Evolutionary conservation across 2,888 invertebrate species (phyloP).

Genomic region (Dastarcus helophoroides): DNA sequence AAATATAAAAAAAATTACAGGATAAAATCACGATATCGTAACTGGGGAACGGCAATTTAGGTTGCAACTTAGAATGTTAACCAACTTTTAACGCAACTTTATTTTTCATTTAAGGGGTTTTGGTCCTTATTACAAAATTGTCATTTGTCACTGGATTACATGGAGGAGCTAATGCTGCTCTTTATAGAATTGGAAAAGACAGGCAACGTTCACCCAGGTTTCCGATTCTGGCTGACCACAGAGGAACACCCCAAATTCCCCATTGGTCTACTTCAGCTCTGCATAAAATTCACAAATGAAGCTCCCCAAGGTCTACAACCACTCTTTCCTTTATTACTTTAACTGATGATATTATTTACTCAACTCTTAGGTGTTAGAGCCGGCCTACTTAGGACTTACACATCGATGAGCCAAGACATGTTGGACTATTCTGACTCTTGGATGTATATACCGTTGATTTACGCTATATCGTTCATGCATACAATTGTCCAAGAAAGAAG

Average conservation of each 20-base stretch:
- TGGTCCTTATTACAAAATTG: slow-evolving; percentile 85
- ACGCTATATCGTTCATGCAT: slow-evolving; percentile 74
- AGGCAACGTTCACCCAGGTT: slow-evolving; percentile 43
- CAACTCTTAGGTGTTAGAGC: slow-evolving; percentile 74
- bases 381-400: slow-evolving; percentile 72
- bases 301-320: slow-evolving; percentile 76
- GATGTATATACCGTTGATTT: slow-evolving; percentile 73
- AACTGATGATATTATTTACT: too few relatives aligned
- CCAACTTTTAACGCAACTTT: too few relatives aligned
- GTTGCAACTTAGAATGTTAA: too few relatives aligned
- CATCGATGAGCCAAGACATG: slow-evolving; percentile 71
- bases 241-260: slow-evolving; percentile 69
- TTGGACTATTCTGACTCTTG: slow-evolving; percentile 69
- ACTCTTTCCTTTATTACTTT: too few relatives aligned
- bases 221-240: slow-evolving; percentile 80
- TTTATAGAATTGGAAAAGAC: slow-evolving; percentile 50
- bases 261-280: slow-evolving; percentile 72
- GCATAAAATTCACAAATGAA: slow-evolving; percentile 82
- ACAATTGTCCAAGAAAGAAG: slow-evolving; percentile 77
- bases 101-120: slow-evolving; percentile 46
- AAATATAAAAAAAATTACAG: too few relatives aligned
- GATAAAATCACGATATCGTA: too few relatives aligned
- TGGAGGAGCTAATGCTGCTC: slow-evolving; percentile 62
- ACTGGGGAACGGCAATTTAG: too few relatives aligned
- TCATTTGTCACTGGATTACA: slow-evolving; percentile 75